These are phyloP conservation scores for Ophion ellenae DNA, from an alignment of 2,888 invertebrate genomes.

Conservation along the genomic window DNA sequence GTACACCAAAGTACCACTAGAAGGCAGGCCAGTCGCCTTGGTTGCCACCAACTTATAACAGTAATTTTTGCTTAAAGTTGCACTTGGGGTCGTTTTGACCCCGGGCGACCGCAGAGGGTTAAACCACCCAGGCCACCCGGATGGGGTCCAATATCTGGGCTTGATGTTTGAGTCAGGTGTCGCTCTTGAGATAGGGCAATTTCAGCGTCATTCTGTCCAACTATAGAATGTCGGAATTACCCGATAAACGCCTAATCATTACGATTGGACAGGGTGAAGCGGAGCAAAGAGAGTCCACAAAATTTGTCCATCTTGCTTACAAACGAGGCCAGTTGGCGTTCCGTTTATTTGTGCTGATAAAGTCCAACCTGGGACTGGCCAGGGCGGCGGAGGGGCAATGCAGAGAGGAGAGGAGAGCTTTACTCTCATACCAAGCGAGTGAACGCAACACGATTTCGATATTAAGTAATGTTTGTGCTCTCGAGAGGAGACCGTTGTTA, in stretches of 20 bases:
- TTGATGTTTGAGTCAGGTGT: neutral
- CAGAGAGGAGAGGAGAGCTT: conserved; percentile 47
- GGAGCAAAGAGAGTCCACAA: conserved; percentile 61
- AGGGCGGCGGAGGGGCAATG: conserved; percentile 40
- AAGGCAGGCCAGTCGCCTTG: no score
- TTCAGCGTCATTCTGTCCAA: neutral
- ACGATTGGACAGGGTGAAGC: conserved; percentile 19
- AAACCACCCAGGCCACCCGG: neutral
- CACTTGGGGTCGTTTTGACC: no score
- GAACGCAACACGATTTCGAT: conserved; percentile 77
- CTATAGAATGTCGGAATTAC: conserved; percentile 23
- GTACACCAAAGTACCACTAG: no score
- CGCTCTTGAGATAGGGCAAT: neutral
- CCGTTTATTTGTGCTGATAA: conserved; percentile 79
- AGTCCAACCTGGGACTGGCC: conserved; percentile 46
- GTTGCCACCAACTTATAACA: no score
- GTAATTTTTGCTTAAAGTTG: no score
- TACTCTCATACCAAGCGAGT: conserved; percentile 57
- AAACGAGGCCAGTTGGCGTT: conserved; percentile 75
- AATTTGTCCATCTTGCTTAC: conserved; percentile 76
- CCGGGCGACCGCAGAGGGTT: no score
- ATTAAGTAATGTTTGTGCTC: conserved; percentile 81
- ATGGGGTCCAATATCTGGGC: neutral
- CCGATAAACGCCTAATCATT: neutral
- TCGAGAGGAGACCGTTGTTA: conserved; percentile 77